Evolutionary conservation across 2,113 vertebrate genomes (phyloP).

Genomic region (Accipiter virgatus): DNA sequence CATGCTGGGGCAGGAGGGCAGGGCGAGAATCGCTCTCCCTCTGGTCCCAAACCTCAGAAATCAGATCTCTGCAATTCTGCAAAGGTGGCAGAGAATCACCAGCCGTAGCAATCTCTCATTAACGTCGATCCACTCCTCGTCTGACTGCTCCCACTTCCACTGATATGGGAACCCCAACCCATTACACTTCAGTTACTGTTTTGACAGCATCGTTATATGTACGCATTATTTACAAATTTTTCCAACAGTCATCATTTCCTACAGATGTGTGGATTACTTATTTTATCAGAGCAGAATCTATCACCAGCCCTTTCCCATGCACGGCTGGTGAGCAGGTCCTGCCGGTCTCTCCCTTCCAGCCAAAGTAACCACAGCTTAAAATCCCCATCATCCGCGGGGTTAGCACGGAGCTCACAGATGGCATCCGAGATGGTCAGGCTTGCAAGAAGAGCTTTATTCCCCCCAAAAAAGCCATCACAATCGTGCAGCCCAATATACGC

Average conservation of each 20-base stretch:
- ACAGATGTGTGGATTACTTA: fast-evolving
- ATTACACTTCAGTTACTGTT: background rate
- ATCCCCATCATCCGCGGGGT: background rate
- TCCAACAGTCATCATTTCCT: background rate
- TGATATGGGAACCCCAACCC: fast-evolving
- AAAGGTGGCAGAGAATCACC: background rate
- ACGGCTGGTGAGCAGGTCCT: background rate
- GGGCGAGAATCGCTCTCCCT: too few species aligned
- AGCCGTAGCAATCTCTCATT: background rate
- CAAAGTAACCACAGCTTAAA: background rate
- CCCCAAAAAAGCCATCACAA: background rate
- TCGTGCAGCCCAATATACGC: background rate
- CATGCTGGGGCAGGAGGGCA: fast-evolving
- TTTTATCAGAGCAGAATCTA: background rate
- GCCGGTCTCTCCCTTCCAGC: background rate
- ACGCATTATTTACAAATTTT: fast-evolving
- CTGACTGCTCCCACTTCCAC: background rate
- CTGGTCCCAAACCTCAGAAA: background rate
- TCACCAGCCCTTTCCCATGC: background rate
- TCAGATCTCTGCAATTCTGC: background rate
- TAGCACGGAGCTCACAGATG: background rate
- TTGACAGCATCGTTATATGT: background rate
- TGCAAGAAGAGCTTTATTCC: background rate
- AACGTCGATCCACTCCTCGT: fast-evolving
- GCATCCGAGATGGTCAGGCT: background rate